Evolutionary conservation across 2,113 vertebrate species (phyloP).

Genomic region (Rostratula benghalensis): DNA sequence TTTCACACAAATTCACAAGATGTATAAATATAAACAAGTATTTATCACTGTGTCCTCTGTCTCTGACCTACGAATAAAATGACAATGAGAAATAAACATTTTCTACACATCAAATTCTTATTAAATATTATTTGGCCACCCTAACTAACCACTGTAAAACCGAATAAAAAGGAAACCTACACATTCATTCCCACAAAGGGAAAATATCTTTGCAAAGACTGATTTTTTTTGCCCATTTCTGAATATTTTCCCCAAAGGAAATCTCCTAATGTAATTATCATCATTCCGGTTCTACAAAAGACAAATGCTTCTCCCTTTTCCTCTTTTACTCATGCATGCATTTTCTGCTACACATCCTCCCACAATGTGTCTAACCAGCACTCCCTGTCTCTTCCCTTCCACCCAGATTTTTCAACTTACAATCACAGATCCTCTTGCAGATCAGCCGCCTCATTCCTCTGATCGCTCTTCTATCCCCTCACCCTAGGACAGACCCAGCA

Average conservation of each 20-base stretch:
- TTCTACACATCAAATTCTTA: not conserved
- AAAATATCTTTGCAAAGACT: not conserved
- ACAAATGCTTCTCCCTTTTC: constrained; percentile 60
- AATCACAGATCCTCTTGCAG: constrained; percentile 98
- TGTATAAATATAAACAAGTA: constrained; percentile 53
- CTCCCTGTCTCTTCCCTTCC: constrained; percentile 75
- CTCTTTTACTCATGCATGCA: constrained; percentile 69
- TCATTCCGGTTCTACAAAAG: not conserved
- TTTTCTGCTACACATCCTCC: constrained; percentile 76
- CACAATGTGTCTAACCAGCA: constrained; percentile 76
- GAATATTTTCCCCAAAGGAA: not conserved
- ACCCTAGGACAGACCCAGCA: constrained; percentile 72
- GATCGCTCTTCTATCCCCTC: constrained; percentile 75
- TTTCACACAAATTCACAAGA: not conserved
- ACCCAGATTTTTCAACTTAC: constrained; percentile 89
- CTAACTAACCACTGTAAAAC: not conserved
- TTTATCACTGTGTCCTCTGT: constrained; percentile 33
- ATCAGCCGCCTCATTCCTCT: constrained; percentile 97
- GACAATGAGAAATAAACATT: constrained; percentile 12
- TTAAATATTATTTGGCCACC: not conserved
- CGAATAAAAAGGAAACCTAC: not conserved
- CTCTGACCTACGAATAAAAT: not conserved
- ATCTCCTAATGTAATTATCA: not conserved
- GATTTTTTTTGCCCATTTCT: not conserved
- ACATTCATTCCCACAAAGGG: not conserved